Percentiles rank a stretch among this genome's conserved stretches.
Conservation (phyloP, 2,113 vertebrate species). For the Alouatta palliata region DNA sequence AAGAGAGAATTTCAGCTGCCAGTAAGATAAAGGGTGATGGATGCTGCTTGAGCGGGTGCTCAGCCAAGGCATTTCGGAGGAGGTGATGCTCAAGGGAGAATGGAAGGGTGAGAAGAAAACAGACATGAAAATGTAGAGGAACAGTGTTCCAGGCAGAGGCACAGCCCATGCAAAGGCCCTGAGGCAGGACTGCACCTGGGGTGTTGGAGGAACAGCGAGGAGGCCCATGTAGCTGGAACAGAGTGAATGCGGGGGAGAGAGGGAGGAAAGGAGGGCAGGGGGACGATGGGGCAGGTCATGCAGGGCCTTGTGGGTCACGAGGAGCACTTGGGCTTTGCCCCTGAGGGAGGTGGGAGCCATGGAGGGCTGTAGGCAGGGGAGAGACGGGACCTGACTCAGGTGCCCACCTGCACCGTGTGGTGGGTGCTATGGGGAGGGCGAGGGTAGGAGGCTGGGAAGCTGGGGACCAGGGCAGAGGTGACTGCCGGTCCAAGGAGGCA, state of each 20-base stretch:
- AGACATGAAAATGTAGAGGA: neutral
- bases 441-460: neutral
- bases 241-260: neutral
- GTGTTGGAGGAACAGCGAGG: fast-evolving
- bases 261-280: too few species aligned
- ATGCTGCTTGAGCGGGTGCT: neutral
- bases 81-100: neutral
- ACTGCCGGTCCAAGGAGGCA: neutral
- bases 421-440: neutral
- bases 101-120: neutral
- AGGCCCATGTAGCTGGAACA: neutral
- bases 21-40: neutral
- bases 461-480: neutral
- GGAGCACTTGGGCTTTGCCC: neutral
- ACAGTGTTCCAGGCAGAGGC: neutral
- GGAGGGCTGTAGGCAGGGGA: neutral
- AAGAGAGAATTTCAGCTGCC: neutral
- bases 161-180: neutral
- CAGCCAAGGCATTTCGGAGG: neutral
- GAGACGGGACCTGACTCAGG: neutral
- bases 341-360: neutral
- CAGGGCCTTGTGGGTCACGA: neutral
- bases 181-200: neutral
- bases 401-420: neutral
- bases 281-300: fast-evolving